phyloP scores from a whole-genome alignment of 2,113 vertebrate species.

The Psammodynastes pulverulentus region DNA sequence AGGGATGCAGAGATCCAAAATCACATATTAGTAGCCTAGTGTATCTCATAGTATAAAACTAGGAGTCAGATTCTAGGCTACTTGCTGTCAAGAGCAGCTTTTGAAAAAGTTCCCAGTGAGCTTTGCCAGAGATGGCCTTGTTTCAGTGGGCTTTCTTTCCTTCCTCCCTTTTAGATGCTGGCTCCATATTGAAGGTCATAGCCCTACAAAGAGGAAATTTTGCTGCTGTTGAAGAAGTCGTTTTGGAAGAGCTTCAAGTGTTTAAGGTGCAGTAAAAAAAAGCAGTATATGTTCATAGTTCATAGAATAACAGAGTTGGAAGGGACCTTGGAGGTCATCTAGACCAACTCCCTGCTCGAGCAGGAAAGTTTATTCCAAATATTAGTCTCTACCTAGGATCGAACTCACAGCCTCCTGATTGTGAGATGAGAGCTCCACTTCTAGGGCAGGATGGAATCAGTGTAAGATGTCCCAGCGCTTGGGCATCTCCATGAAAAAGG shows the following conservation, averaged over 20 bases:
- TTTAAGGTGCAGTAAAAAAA: constrained; percentile 79
- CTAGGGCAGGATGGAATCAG: too few relatives aligned
- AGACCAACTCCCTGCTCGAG: too few relatives aligned
- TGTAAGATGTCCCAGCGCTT: background rate
- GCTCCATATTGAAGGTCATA: constrained; percentile 86
- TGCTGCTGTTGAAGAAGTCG: constrained; percentile 75
- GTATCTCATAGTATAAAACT: background rate
- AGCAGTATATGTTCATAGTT: fast-evolving
- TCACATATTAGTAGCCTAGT: background rate
- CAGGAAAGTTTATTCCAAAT: too few relatives aligned
- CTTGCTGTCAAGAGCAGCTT: background rate
- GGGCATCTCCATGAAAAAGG: background rate
- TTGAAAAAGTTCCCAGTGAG: background rate
- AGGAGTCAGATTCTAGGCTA: background rate
- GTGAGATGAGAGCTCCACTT: too few relatives aligned
- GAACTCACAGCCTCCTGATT: too few relatives aligned
- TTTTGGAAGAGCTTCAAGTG: constrained; percentile 92
- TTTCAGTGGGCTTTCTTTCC: constrained; percentile 14
- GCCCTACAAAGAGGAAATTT: constrained; percentile 72
- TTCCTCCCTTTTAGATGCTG: constrained; percentile 70
- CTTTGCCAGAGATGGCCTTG: background rate
- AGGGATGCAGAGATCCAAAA: background rate
- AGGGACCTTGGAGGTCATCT: too few relatives aligned
- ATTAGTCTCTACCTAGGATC: too few relatives aligned
- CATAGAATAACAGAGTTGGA: too few relatives aligned